phyloP scores from a whole-genome alignment of 2,888 invertebrate species.

The Drosophila mettleri region DNA sequence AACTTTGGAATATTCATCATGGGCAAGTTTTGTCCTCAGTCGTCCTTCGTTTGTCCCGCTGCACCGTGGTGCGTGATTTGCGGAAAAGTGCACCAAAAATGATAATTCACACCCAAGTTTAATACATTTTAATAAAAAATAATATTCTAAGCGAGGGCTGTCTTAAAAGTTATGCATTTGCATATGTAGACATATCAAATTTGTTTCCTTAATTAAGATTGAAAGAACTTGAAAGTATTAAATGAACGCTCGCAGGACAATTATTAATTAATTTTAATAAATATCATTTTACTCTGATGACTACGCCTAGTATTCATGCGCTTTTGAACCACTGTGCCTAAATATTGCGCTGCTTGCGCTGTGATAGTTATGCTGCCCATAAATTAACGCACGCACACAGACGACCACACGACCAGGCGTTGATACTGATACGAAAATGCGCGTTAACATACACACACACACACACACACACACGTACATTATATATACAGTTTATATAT shows the following conservation, averaged over 20 bases:
- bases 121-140: too few species aligned
- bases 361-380: slow-evolving; percentile 73
- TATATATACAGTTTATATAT: slow-evolving; percentile 5
- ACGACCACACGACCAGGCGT: slow-evolving; percentile 10
- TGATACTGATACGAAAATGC: slow-evolving; percentile 17
- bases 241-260: too few species aligned
- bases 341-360: slow-evolving; percentile 37
- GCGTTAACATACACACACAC: slow-evolving; percentile 17
- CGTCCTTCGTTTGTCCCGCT: slow-evolving; percentile 41
- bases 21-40: slow-evolving; percentile 49
- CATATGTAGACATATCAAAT: too few species aligned
- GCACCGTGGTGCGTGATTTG: slow-evolving; percentile 32
- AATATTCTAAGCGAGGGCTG: neutral
- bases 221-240: too few species aligned
- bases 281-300: too few species aligned
- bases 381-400: slow-evolving; percentile 59
- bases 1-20: slow-evolving; percentile 65
- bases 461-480: slow-evolving; percentile 11
- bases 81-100: neutral
- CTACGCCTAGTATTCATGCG: neutral
- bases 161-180: neutral
- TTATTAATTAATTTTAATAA: too few species aligned
- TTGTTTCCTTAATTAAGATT: too few species aligned
- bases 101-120: too few species aligned
- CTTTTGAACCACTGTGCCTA: slow-evolving; percentile 44